These are phyloP conservation scores for Bovichtus variegatus DNA, from an alignment of 2,797 vertebrate genomes.

Conservation along the genomic window DNA sequence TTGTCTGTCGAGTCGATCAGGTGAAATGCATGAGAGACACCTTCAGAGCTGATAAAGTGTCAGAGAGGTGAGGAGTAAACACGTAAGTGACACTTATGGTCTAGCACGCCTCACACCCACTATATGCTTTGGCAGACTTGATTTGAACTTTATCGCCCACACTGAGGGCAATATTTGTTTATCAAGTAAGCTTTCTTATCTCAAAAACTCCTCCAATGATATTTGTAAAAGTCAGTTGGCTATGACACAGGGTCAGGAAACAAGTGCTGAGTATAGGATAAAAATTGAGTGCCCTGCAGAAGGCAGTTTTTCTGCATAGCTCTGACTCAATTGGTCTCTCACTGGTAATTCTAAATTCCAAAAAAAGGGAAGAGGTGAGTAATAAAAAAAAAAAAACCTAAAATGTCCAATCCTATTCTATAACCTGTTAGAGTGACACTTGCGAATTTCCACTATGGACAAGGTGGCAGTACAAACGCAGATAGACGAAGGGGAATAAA, in stretches of 20 bases:
- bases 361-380: slow-evolving; percentile 56
- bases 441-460: slow-evolving; percentile 86
- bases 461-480: slow-evolving; percentile 87
- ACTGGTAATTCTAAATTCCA: slow-evolving; percentile 76
- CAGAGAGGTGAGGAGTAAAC: slow-evolving; percentile 80
- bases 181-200: slow-evolving; percentile 41
- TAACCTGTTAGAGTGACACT: slow-evolving; percentile 87
- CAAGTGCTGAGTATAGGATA: slow-evolving; percentile 67
- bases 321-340: slow-evolving; percentile 78
- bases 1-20: slow-evolving; percentile 85
- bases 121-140: slow-evolving; percentile 67
- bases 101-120: slow-evolving; percentile 62
- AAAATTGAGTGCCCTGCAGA: slow-evolving; percentile 70
- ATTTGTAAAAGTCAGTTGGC: slow-evolving; percentile 32
- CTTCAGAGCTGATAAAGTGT: slow-evolving; percentile 81
- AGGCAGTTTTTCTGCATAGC: slow-evolving; percentile 61
- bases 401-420: slow-evolving; percentile 84
- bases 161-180: slow-evolving; percentile 24
- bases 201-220: slow-evolving; percentile 11
- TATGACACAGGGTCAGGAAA: slow-evolving; percentile 60
- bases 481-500: slow-evolving; percentile 88
- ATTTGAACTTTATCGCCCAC: slow-evolving; percentile 62
- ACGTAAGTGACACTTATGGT: slow-evolving; percentile 76
- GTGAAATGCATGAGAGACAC: slow-evolving; percentile 80
- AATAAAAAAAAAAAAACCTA: slow-evolving; percentile 58